Base-by-base conservation (phyloP, 2,113 vertebrate species). In the Gobius niger region DNA sequence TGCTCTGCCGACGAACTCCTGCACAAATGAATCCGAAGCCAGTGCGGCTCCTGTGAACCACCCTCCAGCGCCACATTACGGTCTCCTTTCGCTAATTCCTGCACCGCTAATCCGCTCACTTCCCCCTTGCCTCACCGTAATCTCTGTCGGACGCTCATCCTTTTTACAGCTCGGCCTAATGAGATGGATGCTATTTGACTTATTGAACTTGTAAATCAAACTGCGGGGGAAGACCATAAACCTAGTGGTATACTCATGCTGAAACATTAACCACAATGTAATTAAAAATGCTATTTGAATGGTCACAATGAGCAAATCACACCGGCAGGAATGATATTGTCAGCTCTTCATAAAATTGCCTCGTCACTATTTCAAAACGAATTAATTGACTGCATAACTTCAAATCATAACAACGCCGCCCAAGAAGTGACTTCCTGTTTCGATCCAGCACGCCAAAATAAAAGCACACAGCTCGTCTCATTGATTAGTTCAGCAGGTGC, bases 61-160 rank as follows among this genome's bases (percentile, higher is more conserved):
- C 49, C 53, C 19, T 64, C 14, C 65, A 64, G 47, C 44, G 1
- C 12, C 24, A 68, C 54, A 74, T 47, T 62, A 71, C 53, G 50
- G 57, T 80, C 60, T 73, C 72, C 68, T 51, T 50, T 63, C 42
- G 74, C 59, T 72, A 75, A 63, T 73, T 65, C 59, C 47, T 47
- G 52, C 68, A 62, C 54, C 63, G 64, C 63, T 75, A 34, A 57
- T 57, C 54, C 12, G 6, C 24, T 57, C 54, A 34, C 50, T 65
- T 71, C 67, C 72, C 63, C 16, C 72, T n/a, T 4, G 49, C 50
- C 41, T 11, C 15, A 40, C 54, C 7, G 6, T 57, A 57, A 40
- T 57, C 54, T 40, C 72, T 6, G 51, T 47, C 61, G 70, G 49
- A 47, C 13, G 52, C 18, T 83, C 84, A 82, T 88, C 75, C 59